Conservation (phyloP, 2,113 vertebrate species). For the Uropsilus gracilis region DNA sequence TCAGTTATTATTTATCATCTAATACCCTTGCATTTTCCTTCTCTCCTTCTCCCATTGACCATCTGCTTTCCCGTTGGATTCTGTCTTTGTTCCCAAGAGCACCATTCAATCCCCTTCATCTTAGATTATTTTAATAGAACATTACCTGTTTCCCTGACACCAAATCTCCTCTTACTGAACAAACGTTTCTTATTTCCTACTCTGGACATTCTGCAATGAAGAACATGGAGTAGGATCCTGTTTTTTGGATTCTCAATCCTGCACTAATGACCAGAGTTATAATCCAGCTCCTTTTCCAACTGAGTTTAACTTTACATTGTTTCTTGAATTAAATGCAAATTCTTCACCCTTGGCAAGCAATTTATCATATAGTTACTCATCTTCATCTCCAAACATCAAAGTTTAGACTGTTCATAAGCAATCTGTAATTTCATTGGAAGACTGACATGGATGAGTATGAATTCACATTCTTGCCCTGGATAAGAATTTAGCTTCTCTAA, state of each 20-base stretch:
- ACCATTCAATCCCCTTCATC: background rate
- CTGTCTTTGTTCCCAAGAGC: background rate
- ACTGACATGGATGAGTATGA: background rate
- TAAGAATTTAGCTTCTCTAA: background rate
- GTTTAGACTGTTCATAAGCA: background rate
- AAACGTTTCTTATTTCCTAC: background rate
- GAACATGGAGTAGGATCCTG: background rate
- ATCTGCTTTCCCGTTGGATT: conserved; percentile 11
- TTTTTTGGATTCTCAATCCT: background rate
- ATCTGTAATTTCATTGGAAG: conserved; percentile 17
- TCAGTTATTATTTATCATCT: conserved; percentile 22
- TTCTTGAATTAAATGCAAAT: conserved; percentile 20
- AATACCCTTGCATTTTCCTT: background rate
- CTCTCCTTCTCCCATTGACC: background rate
- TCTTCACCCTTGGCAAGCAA: background rate
- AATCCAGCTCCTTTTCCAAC: background rate
- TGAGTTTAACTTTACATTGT: conserved; percentile 19
- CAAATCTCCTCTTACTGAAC: conserved; percentile 18
- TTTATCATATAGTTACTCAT: background rate
- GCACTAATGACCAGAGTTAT: background rate
- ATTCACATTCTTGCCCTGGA: background rate
- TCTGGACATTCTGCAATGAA: background rate
- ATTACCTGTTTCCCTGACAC: conserved; percentile 30
- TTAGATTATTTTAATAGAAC: background rate
- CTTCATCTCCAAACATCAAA: background rate